Percentiles rank a stretch among this genome's conserved stretches.
These are phyloP conservation scores for Arenaria interpres DNA, from an alignment of 2,113 vertebrate genomes.

Conservation along the genomic window DNA sequence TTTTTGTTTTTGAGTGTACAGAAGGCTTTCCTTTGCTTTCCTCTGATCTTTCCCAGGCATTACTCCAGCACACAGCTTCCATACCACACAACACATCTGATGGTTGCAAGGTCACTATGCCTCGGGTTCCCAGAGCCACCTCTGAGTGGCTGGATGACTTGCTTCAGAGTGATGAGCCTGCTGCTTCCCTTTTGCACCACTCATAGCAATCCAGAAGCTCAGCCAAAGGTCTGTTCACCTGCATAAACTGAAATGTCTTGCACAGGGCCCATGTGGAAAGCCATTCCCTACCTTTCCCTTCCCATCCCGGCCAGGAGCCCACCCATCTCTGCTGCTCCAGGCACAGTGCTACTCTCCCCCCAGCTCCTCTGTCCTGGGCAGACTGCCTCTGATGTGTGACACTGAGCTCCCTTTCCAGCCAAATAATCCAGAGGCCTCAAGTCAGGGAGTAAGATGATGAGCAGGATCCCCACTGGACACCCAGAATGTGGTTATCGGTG, in stretches of 20 bases:
- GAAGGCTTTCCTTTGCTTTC: background rate
- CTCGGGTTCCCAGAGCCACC: background rate
- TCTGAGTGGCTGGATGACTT: background rate
- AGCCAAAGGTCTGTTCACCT: background rate
- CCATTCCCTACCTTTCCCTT: background rate
- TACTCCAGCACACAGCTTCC: background rate
- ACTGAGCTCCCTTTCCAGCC: background rate
- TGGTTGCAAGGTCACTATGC: background rate
- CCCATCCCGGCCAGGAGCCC: background rate
- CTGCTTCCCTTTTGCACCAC: background rate
- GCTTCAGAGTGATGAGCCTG: background rate
- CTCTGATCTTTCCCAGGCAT: background rate
- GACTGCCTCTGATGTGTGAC: background rate
- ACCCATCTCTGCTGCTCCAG: background rate
- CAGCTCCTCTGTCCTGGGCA: background rate
- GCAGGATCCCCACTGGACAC: rapidly evolving
- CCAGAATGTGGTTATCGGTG: background rate
- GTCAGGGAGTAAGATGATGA: background rate
- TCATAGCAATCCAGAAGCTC: background rate
- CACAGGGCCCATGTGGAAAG: rapidly evolving
- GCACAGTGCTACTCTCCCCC: background rate
- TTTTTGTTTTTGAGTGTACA: background rate
- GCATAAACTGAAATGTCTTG: background rate
- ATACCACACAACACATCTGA: background rate
- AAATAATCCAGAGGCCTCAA: background rate